phyloP scores from a whole-genome alignment of 92 coral and sea anemone genomes.

The Blastomussa wellsi region DNA sequence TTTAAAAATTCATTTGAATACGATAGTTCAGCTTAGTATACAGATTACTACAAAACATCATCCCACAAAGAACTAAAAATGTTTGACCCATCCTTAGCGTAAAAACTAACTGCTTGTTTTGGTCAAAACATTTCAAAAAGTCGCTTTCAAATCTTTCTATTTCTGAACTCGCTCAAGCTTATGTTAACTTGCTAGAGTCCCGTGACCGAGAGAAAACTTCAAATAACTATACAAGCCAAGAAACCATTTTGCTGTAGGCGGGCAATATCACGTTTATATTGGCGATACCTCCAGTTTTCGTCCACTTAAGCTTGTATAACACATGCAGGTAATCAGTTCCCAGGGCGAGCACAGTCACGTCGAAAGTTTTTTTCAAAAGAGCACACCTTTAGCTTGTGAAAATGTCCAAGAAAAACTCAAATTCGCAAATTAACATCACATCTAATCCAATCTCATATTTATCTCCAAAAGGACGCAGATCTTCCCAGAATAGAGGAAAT shows the following conservation, averaged over 20 bases:
- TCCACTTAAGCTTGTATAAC: neutral
- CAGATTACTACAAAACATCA: too few species aligned
- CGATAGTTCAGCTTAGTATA: neutral
- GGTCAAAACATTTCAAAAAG: neutral
- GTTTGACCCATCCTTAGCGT: too few species aligned
- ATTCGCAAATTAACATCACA: constrained; percentile 21
- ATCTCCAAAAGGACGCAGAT: constrained; percentile 7
- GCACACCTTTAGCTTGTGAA: neutral
- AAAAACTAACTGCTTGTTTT: too few species aligned
- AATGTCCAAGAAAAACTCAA: constrained; percentile 22
- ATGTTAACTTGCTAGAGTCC: neutral
- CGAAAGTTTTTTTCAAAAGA: neutral
- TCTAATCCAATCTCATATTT: constrained; percentile 15
- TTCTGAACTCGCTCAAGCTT: neutral
- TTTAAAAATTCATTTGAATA: neutral
- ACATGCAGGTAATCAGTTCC: neutral
- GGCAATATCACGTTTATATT: neutral
- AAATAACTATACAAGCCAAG: neutral
- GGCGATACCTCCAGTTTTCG: neutral
- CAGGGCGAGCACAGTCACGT: neutral
- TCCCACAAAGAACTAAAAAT: too few species aligned
- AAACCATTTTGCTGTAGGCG: neutral
- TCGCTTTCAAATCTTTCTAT: too few species aligned
- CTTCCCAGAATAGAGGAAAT: constrained; percentile 12
- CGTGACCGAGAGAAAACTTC: neutral